Conservation (phyloP, 2,888 invertebrate genomes). For the Yponomeuta evonymella region DNA sequence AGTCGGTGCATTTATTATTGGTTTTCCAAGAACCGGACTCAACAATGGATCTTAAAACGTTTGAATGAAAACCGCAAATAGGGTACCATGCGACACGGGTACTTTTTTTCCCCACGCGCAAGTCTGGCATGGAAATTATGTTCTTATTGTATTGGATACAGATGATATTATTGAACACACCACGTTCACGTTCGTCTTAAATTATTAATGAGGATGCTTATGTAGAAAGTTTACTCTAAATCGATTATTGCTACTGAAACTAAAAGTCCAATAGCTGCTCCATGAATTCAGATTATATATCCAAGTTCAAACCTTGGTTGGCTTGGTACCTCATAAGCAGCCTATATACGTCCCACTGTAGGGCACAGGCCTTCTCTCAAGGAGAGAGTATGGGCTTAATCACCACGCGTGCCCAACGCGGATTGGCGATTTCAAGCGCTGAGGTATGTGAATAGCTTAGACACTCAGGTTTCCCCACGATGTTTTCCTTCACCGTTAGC, state of each 20-base stretch:
- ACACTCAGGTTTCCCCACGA: too few relatives aligned
- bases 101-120: not conserved
- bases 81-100: not conserved
- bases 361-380: too few relatives aligned
- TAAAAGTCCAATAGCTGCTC: not conserved
- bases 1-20: slow-evolving; percentile 16
- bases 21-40: slow-evolving; percentile 21
- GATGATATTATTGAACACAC: not conserved
- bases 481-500: too few relatives aligned
- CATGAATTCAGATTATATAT: too few relatives aligned
- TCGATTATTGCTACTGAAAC: not conserved
- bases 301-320: too few relatives aligned
- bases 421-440: too few relatives aligned
- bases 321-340: too few relatives aligned
- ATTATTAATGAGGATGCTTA: too few relatives aligned
- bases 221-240: not conserved
- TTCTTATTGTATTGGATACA: not conserved
- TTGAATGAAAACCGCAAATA: slow-evolving; percentile 24
- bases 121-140: not conserved
- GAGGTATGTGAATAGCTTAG: too few relatives aligned
- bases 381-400: too few relatives aligned
- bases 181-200: not conserved
- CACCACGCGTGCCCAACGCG: too few relatives aligned
- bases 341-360: too few relatives aligned
- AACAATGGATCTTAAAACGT: slow-evolving; percentile 19